Conservation (phyloP, 2,888 invertebrate genomes). For the Steinernema hermaphroditum region DNA sequence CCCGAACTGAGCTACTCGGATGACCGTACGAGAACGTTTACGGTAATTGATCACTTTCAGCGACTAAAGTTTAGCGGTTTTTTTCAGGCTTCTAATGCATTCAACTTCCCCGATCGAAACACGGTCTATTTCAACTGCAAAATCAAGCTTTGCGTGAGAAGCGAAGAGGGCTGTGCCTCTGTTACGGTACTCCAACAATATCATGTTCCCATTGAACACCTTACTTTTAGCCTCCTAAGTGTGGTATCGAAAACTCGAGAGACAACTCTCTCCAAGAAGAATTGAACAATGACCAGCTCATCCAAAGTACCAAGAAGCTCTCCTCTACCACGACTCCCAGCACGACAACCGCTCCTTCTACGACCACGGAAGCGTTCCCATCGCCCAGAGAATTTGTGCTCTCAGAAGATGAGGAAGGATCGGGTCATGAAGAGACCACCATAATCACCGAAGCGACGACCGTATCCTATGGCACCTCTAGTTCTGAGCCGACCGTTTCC, state of each 20-base stretch:
- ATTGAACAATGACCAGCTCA: conserved; percentile 42
- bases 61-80: not conserved
- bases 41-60: conserved; percentile 37
- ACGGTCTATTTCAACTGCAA: conserved; percentile 60
- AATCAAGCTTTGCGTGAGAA: conserved; percentile 58
- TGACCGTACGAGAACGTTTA: conserved; percentile 57
- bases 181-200: too few relatives aligned
- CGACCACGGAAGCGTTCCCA: conserved; percentile 9
- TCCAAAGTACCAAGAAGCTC: conserved; percentile 9
- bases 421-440: conserved; percentile 45
- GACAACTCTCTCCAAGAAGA: not conserved
- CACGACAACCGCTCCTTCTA: not conserved
- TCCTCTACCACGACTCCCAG: conserved; percentile 11
- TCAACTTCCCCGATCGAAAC: conserved; percentile 64
- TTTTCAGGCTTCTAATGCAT: conserved; percentile 56
- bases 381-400: conserved; percentile 1
- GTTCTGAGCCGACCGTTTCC: not conserved
- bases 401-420: conserved; percentile 38
- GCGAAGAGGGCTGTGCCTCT: conserved; percentile 49
- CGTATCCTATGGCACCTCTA: not conserved
- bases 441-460: not conserved
- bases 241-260: conserved; percentile 8
- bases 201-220: not conserved
- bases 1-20: conserved; percentile 59
- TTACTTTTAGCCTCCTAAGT: conserved; percentile 21